Base-by-base conservation (phyloP, 2,113 vertebrate species). In the Semnornis frantzii region DNA sequence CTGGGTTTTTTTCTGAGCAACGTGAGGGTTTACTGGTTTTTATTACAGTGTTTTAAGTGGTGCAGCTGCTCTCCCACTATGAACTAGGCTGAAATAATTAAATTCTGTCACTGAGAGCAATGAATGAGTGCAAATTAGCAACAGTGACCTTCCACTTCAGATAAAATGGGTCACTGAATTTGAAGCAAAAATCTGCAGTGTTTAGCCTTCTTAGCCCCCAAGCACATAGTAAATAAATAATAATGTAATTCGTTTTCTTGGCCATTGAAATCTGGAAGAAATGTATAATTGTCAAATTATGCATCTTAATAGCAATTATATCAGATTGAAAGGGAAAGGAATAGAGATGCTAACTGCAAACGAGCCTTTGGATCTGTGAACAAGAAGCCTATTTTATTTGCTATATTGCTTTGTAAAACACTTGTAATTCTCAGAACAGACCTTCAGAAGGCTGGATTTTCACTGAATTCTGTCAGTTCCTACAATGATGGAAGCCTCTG, bases 391-490 rank as follows among this genome's bases (percentile, higher is more conserved):
- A 27, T 64, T 93, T 79, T 25, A 60, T 74, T 94, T 85, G 74
- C 68, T 30, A 12, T 57, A 17, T 37, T 87, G 74, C 39, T 94
- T 88, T 90, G 76, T 88, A 96, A 94, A 95, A 87, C 68, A 93
- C 87, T 96, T 64, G 68, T 82, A 93, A 93, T 94, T 96, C 90
- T 95, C 90, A 75, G 75, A 95, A 82, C 33, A 69, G 86, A 30
- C 65, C 50, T 93, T 96, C 69, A 78, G 79, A 94, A 97, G 89
- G 54, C 28, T 88, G 87, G 71, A 90, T 93, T 94, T 89, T 93
- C 93, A 93, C 82, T 95, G 74, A 93, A 94, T 94, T 97, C 88
- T 93, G 65, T 89, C 91, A 93, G 52, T 64, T 89, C 83, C 90
- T 94, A 87, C 66, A 64, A 39, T 42, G 93, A 96, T 59, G 52